phyloP scores from a whole-genome alignment of 2,797 vertebrate species.

The Falco rusticolus region DNA sequence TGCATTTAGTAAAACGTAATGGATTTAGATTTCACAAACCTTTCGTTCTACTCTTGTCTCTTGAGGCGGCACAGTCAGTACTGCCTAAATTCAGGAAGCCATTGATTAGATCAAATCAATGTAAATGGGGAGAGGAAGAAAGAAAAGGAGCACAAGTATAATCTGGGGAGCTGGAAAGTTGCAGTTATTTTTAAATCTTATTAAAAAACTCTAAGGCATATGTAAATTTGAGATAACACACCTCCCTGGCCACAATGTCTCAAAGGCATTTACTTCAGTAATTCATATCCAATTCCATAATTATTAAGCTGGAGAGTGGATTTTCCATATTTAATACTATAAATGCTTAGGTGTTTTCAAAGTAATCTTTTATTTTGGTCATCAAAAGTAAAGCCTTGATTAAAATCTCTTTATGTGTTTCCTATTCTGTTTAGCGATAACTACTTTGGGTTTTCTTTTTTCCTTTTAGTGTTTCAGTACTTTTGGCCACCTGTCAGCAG shows the following conservation, averaged over 20 bases:
- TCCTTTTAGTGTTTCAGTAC: conserved; percentile 14
- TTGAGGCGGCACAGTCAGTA: neutral
- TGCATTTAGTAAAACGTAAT: neutral
- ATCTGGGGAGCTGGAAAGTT: neutral
- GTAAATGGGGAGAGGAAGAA: neutral
- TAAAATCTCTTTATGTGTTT: conserved; percentile 61
- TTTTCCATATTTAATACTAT: conserved; percentile 43
- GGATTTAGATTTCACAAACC: neutral
- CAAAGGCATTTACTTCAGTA: conserved; percentile 35
- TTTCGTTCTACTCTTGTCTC: neutral
- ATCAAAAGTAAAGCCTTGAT: conserved; percentile 32
- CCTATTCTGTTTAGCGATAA: neutral
- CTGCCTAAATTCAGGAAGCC: conserved; percentile 27
- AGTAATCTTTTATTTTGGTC: conserved; percentile 30
- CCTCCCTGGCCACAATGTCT: neutral
- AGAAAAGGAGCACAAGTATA: neutral
- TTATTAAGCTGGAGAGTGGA: conserved; percentile 40
- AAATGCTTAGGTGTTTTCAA: conserved; percentile 54
- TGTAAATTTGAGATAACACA: conserved; percentile 65
- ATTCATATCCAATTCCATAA: conserved; percentile 59
- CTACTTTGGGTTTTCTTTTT: neutral
- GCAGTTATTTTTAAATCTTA: conserved; percentile 46
- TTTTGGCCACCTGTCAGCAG: conserved; percentile 71
- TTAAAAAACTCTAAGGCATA: neutral
- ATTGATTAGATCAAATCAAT: conserved; percentile 13